Percentiles rank a stretch among this genome's conserved stretches.
These are phyloP conservation scores for Mycteria americana DNA, from an alignment of 2,797 vertebrate genomes.

Conservation along the genomic window DNA sequence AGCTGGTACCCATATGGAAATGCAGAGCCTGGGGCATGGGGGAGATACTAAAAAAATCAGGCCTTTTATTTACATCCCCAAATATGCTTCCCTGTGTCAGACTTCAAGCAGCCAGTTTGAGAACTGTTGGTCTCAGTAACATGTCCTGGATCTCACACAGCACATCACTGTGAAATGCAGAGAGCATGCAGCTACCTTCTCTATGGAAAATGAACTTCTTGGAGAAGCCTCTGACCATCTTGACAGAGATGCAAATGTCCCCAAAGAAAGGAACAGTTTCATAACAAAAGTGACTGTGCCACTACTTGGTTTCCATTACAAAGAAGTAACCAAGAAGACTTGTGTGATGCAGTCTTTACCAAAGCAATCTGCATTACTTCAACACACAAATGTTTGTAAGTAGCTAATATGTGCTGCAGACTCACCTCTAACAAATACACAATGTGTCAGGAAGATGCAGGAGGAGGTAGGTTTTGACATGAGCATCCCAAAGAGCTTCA, in stretches of 20 bases:
- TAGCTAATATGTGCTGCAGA: background rate
- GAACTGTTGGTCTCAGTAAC: background rate
- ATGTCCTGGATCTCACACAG: fast-evolving
- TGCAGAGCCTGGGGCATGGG: background rate
- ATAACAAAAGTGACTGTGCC: background rate
- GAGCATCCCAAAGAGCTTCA: background rate
- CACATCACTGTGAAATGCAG: background rate
- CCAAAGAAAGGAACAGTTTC: background rate
- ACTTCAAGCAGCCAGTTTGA: background rate
- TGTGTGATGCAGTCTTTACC: background rate
- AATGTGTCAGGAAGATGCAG: fast-evolving
- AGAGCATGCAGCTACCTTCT: background rate
- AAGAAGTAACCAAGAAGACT: background rate
- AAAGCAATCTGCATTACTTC: background rate
- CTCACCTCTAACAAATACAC: background rate
- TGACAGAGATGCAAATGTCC: background rate
- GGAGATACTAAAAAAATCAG: background rate
- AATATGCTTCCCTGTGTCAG: background rate
- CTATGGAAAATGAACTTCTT: background rate
- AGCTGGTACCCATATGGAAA: background rate
- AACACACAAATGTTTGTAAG: background rate
- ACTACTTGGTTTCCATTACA: background rate
- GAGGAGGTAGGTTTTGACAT: background rate
- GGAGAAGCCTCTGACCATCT: background rate
- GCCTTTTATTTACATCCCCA: background rate